phyloP scores from a whole-genome alignment of 2,888 invertebrate genomes.

The Mythimna loreyi region DNA sequence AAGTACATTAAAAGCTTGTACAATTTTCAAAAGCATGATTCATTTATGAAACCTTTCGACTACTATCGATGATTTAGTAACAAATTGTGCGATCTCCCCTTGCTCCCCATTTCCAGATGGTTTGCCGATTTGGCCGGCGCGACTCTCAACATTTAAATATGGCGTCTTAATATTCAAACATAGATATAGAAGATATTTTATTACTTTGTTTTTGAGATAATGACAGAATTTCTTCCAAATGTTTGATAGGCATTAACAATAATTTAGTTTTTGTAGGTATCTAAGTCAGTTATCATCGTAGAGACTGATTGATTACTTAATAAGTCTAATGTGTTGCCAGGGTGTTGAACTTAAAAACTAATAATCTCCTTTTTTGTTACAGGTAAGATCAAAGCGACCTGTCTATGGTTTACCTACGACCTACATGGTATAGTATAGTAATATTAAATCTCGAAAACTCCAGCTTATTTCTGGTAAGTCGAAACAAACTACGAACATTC shows the following conservation, averaged over 20 bases:
- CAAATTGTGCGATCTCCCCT: conserved; percentile 72
- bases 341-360: conserved; percentile 18
- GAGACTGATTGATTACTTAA: conserved; percentile 16
- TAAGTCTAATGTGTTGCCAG: conserved; percentile 14
- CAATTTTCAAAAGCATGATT: conserved; percentile 18
- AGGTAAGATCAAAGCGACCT: conserved; percentile 70
- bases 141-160: conserved; percentile 78
- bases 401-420: too few species aligned
- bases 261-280: neutral
- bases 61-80: conserved; percentile 75
- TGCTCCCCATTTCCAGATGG: conserved; percentile 82
- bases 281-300: neutral
- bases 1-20: conserved; percentile 11
- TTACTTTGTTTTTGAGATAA: conserved; percentile 51
- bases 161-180: conserved; percentile 69
- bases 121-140: conserved; percentile 72
- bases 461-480: conserved; percentile 21
- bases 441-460: conserved; percentile 14
- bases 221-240: conserved; percentile 26
- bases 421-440: neutral
- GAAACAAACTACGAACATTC: conserved; percentile 22
- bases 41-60: conserved; percentile 54
- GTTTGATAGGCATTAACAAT: neutral
- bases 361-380: conserved; percentile 69
- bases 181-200: conserved; percentile 57